Base-by-base conservation (phyloP, 2,797 vertebrate species). In the Simalia tracyae region DNA sequence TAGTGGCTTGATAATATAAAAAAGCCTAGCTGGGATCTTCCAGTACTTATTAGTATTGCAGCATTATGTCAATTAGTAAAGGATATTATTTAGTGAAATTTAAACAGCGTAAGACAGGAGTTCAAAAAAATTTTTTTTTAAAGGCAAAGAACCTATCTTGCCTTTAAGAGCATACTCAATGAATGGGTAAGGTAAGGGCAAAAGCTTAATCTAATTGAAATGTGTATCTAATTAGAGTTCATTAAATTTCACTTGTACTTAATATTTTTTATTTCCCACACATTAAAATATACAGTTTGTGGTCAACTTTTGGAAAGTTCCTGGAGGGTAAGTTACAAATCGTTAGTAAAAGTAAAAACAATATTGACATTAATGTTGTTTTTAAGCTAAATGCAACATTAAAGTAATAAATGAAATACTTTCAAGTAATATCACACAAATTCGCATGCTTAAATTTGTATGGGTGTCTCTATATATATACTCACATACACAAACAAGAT, bases 1-100 rank as follows among this genome's bases (percentile, higher is more conserved):
- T n/a, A 90, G 63, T 36, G 89, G 0, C n/a, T 76, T 28, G 50
- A 81, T 31, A 86, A 5, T 87, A 92, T 57, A 54, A 61, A 87
- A 31, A 3, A 8, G 26, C 57, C 57, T 72, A 68, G 31, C 15
- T 66, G 36, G n/a, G 42, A 61, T 94, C 72, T 88, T 68, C 31
- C 19, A 92, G 15, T 92, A 89, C 36, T 92, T n/a, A 59, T 91
- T 92, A 28, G 11, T 90, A 42, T 11, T 93, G 90, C 84, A 95
- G 94, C 90, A 56, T 2, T 5, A 15, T 57, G 17, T 1, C 9
- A 2, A 26, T 24, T 56, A 15, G 15, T 66, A 12, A 26, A 86
- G 24, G 24, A 24, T 31, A 12, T 84, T 31, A 92, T 95, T 95
- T 50, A 50, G 50, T 7, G 6, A 50, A 50, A 50, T 50, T 50